Conservation (phyloP, 1,140 invertebrate genomes). For the Drosophila funebris region DNA sequence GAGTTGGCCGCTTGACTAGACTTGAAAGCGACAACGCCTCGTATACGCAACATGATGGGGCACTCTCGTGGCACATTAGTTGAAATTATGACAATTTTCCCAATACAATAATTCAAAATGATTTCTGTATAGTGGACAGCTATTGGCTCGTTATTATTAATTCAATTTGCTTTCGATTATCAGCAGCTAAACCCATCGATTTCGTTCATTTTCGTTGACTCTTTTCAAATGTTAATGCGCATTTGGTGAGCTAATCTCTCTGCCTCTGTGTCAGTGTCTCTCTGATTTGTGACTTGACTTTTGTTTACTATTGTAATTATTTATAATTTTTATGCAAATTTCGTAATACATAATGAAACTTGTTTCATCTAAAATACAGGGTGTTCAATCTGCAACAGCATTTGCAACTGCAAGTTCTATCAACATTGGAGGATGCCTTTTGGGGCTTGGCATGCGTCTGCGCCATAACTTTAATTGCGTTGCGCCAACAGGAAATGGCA, state of each 20-base stretch:
- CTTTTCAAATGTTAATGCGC: slow-evolving; percentile 65
- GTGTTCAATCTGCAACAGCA: neutral
- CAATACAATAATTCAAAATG: slow-evolving; percentile 73
- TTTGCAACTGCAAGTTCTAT: neutral
- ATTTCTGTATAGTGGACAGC: slow-evolving; percentile 55
- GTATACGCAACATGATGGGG: slow-evolving; percentile 35
- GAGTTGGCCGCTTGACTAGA: neutral
- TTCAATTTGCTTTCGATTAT: slow-evolving; percentile 78
- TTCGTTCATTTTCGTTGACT: neutral
- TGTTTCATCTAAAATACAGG: slow-evolving; percentile 5
- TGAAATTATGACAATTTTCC: slow-evolving; percentile 76
- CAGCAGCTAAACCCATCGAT: slow-evolving; percentile 41
- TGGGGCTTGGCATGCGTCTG: slow-evolving; percentile 22
- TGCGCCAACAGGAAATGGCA: slow-evolving; percentile 54
- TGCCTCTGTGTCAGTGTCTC: slow-evolving; percentile 46
- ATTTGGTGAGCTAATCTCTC: slow-evolving; percentile 56
- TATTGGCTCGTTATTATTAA: slow-evolving; percentile 65
- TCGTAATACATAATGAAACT: slow-evolving; percentile 18
- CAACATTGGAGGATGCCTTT: slow-evolving; percentile 7
- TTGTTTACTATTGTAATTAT: slow-evolving; percentile 56
- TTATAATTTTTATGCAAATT: slow-evolving; percentile 59
- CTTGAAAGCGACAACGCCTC: slow-evolving; percentile 22
- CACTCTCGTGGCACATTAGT: slow-evolving; percentile 66
- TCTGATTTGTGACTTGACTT: slow-evolving; percentile 23
- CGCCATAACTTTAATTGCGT: slow-evolving; percentile 50